These are phyloP conservation scores for Pardalotus punctatus DNA, from an alignment of 2,113 vertebrate genomes.

Conservation along the genomic window DNA sequence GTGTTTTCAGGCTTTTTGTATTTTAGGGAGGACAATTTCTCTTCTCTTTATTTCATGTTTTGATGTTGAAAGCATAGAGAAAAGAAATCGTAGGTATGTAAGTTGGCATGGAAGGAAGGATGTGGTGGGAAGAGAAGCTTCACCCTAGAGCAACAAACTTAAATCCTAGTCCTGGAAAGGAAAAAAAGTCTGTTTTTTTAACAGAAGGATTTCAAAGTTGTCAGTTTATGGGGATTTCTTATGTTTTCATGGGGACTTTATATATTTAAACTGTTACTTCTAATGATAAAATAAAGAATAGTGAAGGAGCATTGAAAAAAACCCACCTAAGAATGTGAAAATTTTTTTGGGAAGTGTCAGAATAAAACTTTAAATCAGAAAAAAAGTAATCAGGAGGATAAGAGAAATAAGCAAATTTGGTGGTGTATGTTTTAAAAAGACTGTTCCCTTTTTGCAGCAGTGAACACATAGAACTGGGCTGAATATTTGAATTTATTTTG, in stretches of 20 bases:
- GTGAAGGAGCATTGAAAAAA: background rate
- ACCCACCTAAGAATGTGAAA: background rate
- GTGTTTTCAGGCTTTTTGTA: background rate
- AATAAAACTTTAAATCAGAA: background rate
- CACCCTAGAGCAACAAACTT: background rate
- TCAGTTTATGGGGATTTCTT: background rate
- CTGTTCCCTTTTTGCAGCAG: background rate
- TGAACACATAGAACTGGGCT: rapidly evolving
- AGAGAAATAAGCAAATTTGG: background rate
- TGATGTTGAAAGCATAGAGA: background rate
- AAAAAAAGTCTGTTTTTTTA: background rate
- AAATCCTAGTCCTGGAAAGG: background rate
- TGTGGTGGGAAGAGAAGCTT: background rate
- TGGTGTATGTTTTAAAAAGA: background rate
- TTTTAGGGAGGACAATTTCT: background rate
- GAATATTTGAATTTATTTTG: background rate
- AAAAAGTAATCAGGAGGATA: background rate
- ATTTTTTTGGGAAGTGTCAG: background rate
- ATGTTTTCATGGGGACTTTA: no score
- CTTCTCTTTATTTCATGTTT: background rate
- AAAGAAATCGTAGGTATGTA: background rate
- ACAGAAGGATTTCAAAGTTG: background rate
- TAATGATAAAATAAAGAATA: background rate
- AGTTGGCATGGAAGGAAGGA: background rate
- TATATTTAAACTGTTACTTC: background rate